Conservation (phyloP, 2,888 invertebrate species). For the Agrochola circellaris region DNA sequence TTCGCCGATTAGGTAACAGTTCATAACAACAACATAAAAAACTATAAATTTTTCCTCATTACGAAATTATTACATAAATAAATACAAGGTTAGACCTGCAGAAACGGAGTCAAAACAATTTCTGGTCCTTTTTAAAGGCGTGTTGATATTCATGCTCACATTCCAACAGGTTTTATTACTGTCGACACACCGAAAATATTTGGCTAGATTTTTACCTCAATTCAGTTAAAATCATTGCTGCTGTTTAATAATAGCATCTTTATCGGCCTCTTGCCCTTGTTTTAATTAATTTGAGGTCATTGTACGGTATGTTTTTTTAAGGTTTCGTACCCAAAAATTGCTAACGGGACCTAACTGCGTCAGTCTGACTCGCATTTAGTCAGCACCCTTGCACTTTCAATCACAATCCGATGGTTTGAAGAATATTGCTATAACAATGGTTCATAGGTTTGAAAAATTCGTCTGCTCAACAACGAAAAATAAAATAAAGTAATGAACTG, state of each 20-base stretch:
- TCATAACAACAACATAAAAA: background rate
- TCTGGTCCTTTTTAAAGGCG: slow-evolving; percentile 3
- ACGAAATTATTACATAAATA: slow-evolving; percentile 8
- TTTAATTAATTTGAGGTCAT: background rate
- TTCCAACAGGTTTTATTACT: slow-evolving; percentile 26
- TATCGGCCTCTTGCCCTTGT: background rate
- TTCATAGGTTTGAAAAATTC: too few relatives aligned
- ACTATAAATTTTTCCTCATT: slow-evolving; percentile 24
- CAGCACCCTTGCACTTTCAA: too few relatives aligned
- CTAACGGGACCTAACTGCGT: background rate
- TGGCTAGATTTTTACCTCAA: background rate
- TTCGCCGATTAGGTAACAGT: background rate
- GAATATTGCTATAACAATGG: too few relatives aligned
- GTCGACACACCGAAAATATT: slow-evolving; percentile 10
- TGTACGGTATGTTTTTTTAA: background rate
- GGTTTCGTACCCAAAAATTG: background rate
- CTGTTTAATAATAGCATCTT: background rate
- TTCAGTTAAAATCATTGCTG: background rate
- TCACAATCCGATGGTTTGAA: too few relatives aligned
- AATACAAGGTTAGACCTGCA: slow-evolving; percentile 34
- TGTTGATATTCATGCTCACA: background rate
- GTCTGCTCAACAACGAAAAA: too few relatives aligned
- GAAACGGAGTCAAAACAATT: slow-evolving; percentile 13
- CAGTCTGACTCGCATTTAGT: background rate
- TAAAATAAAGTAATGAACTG: too few relatives aligned